These are phyloP conservation scores for Cygnus atratus DNA, from an alignment of 2,113 vertebrate genomes.

Conservation along the genomic window DNA sequence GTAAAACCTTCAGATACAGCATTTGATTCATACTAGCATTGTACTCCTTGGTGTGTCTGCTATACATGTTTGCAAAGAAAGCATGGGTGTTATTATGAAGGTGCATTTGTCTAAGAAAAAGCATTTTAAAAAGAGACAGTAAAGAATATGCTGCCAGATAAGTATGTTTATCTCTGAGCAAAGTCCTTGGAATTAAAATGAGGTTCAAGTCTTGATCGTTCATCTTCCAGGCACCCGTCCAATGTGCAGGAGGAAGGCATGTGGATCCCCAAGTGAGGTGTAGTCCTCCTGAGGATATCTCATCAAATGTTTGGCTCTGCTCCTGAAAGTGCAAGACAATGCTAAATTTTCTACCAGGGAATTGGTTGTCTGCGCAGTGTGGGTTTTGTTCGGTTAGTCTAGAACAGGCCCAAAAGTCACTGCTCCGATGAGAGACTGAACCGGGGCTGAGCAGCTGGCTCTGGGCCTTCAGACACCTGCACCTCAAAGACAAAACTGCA, in stretches of 20 bases:
- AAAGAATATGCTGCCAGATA: neutral
- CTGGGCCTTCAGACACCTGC: neutral
- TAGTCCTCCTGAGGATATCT: neutral
- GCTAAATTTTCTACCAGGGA: neutral
- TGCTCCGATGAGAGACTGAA: neutral
- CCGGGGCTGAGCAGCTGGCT: neutral
- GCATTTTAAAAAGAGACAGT: neutral
- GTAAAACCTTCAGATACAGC: neutral
- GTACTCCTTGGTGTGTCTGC: neutral
- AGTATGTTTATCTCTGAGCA: neutral
- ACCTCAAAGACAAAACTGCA: neutral
- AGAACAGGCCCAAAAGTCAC: neutral
- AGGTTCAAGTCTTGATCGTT: neutral
- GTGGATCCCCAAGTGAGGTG: neutral
- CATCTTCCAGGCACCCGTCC: neutral
- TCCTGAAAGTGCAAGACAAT: neutral
- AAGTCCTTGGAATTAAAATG: neutral
- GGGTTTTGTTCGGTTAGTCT: neutral
- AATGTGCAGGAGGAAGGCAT: accelerated
- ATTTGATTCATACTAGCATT: neutral
- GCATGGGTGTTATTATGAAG: neutral
- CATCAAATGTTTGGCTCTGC: neutral
- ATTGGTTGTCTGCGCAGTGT: too few species aligned
- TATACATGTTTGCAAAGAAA: neutral
- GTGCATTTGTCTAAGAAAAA: neutral